These are phyloP conservation scores for Torymus aiolomorphi DNA, from an alignment of 2,888 invertebrate species.

Conservation along the genomic window DNA sequence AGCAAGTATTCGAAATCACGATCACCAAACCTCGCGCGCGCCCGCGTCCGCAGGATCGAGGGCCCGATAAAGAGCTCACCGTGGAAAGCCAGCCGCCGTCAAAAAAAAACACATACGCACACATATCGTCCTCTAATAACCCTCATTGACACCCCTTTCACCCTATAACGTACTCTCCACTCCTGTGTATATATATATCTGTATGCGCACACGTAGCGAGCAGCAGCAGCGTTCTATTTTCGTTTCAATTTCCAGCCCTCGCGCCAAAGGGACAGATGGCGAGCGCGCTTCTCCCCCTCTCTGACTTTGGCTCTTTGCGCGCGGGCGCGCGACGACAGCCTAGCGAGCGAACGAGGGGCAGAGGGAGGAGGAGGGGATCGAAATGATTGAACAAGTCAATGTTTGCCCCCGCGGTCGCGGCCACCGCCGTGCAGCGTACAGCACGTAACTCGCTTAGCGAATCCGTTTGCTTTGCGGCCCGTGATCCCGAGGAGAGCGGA, in stretches of 20 bases:
- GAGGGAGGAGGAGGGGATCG: constrained; percentile 61
- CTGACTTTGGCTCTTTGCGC: constrained; percentile 32
- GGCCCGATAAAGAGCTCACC: constrained; percentile 25
- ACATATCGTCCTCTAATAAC: constrained; percentile 75
- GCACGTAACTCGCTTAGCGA: constrained; percentile 66
- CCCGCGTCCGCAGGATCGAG: constrained; percentile 5
- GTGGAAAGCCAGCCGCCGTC: no score
- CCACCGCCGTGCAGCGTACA: constrained; percentile 27
- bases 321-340: constrained; percentile 17
- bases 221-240: constrained; percentile 67
- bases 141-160: constrained; percentile 74
- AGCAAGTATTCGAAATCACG: constrained; percentile 29
- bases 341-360: constrained; percentile 41
- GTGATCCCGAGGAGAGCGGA: constrained; percentile 9
- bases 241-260: constrained; percentile 75
- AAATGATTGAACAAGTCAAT: constrained; percentile 75
- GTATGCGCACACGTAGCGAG: no score
- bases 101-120: constrained; percentile 62
- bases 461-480: constrained; percentile 69
- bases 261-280: constrained; percentile 69
- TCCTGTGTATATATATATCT: no score
- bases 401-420: constrained; percentile 68
- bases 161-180: constrained; percentile 9
- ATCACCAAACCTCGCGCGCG: constrained; percentile 12
- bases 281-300: constrained; percentile 60